A percentile compares a stretch with the other conserved stretches of the same genome.
These are phyloP conservation scores for Bergia puertoricense DNA, from an alignment of 92 coral and sea anemone genomes.

Conservation along the genomic window DNA sequence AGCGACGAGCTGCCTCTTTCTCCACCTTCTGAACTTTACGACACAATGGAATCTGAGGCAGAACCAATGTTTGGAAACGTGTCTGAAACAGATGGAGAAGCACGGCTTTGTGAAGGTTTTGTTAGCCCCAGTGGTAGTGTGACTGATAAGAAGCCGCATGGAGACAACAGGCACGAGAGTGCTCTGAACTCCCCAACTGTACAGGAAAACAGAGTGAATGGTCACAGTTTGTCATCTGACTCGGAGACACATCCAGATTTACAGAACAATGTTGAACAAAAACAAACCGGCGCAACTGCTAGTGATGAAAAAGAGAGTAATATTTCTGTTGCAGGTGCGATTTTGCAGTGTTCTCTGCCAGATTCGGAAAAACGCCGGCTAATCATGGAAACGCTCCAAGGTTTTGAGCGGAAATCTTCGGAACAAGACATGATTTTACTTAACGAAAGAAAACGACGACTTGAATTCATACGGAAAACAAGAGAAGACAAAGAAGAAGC, in stretches of 20 bases:
- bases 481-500: constrained; percentile 13
- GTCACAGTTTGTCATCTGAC: not conserved
- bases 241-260: constrained; percentile 1
- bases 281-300: not conserved
- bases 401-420: constrained; percentile 41
- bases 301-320: constrained; percentile 5
- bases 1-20: constrained; percentile 13
- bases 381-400: constrained; percentile 36
- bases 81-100: constrained; percentile 13
- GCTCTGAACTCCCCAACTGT: constrained; percentile 30
- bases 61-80: constrained; percentile 23
- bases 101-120: not conserved
- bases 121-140: not conserved
- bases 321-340: constrained; percentile 35
- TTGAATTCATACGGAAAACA: constrained; percentile 33
- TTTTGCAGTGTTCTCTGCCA: constrained; percentile 22
- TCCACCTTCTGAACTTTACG: constrained; percentile 36
- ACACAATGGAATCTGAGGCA: constrained; percentile 11
- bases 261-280: not conserved
- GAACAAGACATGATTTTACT: constrained; percentile 37
- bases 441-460: constrained; percentile 41
- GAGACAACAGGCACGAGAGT: constrained; percentile 17
- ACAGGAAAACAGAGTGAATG: not conserved
- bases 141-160: not conserved
- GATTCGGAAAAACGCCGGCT: constrained; percentile 28